Evolutionary conservation across 2,888 invertebrate species (phyloP).

Genomic region (Flexamia atlantica): DNA sequence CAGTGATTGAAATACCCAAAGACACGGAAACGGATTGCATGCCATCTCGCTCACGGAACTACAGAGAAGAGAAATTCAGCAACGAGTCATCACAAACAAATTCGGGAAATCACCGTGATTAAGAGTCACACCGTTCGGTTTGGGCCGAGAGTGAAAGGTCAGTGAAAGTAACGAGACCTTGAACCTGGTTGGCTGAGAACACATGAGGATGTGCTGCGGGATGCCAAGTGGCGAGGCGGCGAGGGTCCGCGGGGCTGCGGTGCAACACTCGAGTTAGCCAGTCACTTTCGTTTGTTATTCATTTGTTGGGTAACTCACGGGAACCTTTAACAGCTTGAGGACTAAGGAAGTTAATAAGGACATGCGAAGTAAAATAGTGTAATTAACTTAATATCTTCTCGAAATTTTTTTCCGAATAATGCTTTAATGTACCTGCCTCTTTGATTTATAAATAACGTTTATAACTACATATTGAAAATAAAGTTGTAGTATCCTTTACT

Average conservation of each 20-base stretch:
- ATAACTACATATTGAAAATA: too few relatives aligned
- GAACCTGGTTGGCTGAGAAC: slow-evolving; percentile 6
- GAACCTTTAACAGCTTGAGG: too few relatives aligned
- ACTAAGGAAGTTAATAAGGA: too few relatives aligned
- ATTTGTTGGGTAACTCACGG: too few relatives aligned
- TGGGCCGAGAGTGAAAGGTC: slow-evolving; percentile 29
- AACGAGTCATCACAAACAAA: background rate
- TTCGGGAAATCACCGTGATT: slow-evolving; percentile 20
- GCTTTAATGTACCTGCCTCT: too few relatives aligned
- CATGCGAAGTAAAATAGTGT: too few relatives aligned
- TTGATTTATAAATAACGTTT: too few relatives aligned
- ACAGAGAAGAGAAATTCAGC: slow-evolving; percentile 1
- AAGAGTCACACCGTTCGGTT: slow-evolving; percentile 30
- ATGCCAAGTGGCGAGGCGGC: background rate
- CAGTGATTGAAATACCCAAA: background rate
- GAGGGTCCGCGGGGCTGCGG: background rate
- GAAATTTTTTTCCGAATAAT: too few relatives aligned
- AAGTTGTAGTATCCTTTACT: too few relatives aligned
- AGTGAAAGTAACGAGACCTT: slow-evolving; percentile 37
- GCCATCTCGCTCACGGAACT: background rate
- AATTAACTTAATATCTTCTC: too few relatives aligned
- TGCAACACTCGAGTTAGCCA: background rate
- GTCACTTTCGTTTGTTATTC: background rate
- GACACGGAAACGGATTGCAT: background rate
- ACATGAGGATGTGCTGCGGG: background rate